Percentiles rank a stretch among this genome's conserved stretches.
These are phyloP conservation scores for Toxotes lorentzi DNA, from an alignment of 2,797 vertebrate genomes.

Conservation along the genomic window DNA sequence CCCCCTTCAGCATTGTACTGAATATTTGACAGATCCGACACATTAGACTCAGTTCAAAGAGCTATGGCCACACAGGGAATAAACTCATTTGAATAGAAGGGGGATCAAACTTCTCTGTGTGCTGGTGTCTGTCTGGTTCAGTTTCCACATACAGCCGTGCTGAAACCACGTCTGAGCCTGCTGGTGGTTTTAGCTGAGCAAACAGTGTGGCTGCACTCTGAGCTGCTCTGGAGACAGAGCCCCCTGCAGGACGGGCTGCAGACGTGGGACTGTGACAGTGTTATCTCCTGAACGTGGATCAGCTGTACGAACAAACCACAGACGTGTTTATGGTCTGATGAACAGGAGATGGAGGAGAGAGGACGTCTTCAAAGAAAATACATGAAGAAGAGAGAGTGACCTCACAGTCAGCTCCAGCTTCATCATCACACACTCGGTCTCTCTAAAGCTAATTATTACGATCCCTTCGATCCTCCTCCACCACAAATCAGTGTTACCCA, in stretches of 20 bases:
- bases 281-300: neutral
- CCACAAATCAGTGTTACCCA: too few relatives aligned
- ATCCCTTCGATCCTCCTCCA: too few relatives aligned
- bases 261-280: neutral
- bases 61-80: constrained; percentile 43
- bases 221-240: neutral
- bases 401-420: neutral
- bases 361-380: neutral
- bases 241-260: neutral
- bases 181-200: neutral
- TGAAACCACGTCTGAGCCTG: neutral
- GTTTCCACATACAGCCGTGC: neutral
- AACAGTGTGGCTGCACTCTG: neutral
- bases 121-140: neutral
- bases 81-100: constrained; percentile 52
- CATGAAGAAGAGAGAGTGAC: neutral
- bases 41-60: constrained; percentile 61
- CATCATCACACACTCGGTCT: neutral
- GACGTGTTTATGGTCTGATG: neutral
- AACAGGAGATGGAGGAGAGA: neutral
- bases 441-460: too few relatives aligned
- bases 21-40: constrained; percentile 74
- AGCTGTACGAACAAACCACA: neutral
- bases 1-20: constrained; percentile 66
- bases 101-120: constrained; percentile 12